Base-by-base conservation (phyloP, 1,140 invertebrate genomes). In the Caenorhabditis brenneri region DNA sequence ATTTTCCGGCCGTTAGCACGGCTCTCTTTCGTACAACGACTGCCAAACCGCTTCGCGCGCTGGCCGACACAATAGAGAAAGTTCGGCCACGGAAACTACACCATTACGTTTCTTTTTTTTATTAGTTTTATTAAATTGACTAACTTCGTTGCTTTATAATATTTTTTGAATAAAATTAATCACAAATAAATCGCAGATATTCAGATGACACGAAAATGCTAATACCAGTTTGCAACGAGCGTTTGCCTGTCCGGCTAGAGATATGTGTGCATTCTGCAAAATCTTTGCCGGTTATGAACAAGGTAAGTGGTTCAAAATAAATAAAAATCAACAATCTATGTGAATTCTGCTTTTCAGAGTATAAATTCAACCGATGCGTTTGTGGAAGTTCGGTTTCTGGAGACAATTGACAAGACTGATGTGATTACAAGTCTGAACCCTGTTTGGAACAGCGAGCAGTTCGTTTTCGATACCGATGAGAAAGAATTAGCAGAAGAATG, bases 331-430 rank as follows among this genome's bases (percentile, higher is more conserved):
- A 16, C 0, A 22, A 29, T 2, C 42, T 53, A n/a, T n/a, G n/a
- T n/a, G n/a, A n/a, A n/a, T n/a, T n/a, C n/a, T n/a, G n/a, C n/a
- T n/a, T n/a, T 46, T 65, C 22, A 84, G 83, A 55, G 69, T 36
- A 84, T 84, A 46, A 84, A 84, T 36, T 80, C 74, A 1, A 84
- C 83, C 6, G 83, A 84, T 58, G 83, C 74, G 2, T 84, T 84
- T 53, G 83, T 84, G 1, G 83, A 84, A 31, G 55, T 84, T 6
- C 39, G 83, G 15, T 84, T 60, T 29, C 27, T 39, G 42, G 83
- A 84, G 2, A 60, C 80, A 16, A 49, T 49, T 10, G 78, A 80
- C 19, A 84, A 84, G 27, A 84, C 83, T 15, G 83, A 84, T 1
- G 83, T 83, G n/a, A 46, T 84, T 1, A 84, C 83, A 2, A 84